A percentile compares a stretch with the other conserved stretches of the same genome.
Conservation (phyloP, 2,113 vertebrate species). For the Sylvilagus bachmani region DNA sequence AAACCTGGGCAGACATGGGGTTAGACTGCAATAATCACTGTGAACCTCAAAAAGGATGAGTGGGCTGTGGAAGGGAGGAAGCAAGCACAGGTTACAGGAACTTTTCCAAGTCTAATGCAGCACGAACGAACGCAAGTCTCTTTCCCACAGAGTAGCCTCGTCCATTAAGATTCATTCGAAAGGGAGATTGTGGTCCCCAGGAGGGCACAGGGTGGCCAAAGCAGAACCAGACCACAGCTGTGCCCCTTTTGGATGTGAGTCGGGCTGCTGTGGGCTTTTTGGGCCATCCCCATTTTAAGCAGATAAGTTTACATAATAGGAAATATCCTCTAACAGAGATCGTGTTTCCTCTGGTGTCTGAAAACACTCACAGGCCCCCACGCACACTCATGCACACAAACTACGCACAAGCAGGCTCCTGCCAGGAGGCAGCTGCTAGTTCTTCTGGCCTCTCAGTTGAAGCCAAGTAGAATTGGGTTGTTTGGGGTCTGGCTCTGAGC, state of each 20-base stretch:
- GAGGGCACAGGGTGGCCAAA: background rate
- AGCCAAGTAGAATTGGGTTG: slow-evolving; percentile 60
- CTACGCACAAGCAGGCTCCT: slow-evolving; percentile 57
- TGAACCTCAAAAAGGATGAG: background rate
- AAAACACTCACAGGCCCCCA: slow-evolving; percentile 15
- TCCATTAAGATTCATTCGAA: slow-evolving; percentile 12
- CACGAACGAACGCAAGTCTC: background rate
- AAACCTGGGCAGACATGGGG: background rate
- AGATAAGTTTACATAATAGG: background rate
- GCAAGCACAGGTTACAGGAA: background rate
- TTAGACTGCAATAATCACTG: background rate
- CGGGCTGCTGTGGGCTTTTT: background rate
- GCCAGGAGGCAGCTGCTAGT: slow-evolving; percentile 49
- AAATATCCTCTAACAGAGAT: slow-evolving; percentile 33
- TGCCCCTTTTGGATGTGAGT: background rate
- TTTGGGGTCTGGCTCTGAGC: slow-evolving; percentile 45
- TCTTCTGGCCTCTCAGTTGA: slow-evolving; percentile 66
- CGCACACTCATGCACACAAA: slow-evolving; percentile 31
- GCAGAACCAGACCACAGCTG: slow-evolving; percentile 17
- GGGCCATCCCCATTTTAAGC: background rate
- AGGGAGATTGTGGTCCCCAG: background rate
- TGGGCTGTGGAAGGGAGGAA: background rate
- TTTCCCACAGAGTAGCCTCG: slow-evolving; percentile 36
- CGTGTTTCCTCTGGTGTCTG: slow-evolving; percentile 35
- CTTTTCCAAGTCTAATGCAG: background rate